Evolutionary conservation across 2,797 vertebrate species (phyloP).

Genomic region (Neosilurus mollespiculum): DNA sequence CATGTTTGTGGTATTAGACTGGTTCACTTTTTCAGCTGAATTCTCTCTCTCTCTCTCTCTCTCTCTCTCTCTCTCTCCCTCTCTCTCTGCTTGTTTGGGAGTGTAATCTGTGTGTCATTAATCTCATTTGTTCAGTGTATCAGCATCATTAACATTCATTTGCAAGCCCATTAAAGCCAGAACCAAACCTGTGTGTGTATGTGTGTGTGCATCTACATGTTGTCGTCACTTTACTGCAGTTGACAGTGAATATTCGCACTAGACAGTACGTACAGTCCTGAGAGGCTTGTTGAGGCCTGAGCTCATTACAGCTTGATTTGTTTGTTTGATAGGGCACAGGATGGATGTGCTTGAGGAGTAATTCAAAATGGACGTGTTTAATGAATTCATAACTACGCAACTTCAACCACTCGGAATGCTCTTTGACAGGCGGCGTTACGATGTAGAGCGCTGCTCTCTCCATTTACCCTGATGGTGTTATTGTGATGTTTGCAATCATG

Average conservation of each 20-base stretch:
- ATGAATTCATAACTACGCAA: constrained; percentile 18
- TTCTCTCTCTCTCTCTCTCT: background rate
- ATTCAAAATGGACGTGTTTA: constrained; percentile 16
- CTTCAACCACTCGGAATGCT: background rate
- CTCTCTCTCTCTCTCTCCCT: constrained; percentile 3
- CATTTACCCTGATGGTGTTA: background rate
- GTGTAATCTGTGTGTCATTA: constrained; percentile 46
- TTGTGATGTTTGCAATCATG: constrained; percentile 4
- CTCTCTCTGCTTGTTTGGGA: constrained; percentile 18
- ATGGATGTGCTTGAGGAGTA: constrained; percentile 9
- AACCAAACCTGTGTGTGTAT: constrained; percentile 27
- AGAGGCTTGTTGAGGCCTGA: constrained; percentile 23
- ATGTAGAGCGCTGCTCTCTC: background rate
- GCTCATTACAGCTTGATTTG: constrained; percentile 31
- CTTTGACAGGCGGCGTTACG: background rate
- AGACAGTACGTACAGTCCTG: constrained; percentile 13
- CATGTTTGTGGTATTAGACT: background rate
- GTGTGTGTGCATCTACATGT: background rate
- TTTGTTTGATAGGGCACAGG: constrained; percentile 22
- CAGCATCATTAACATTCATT: constrained; percentile 49
- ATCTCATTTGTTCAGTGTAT: constrained; percentile 48
- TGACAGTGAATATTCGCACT: background rate
- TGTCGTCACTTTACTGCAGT: constrained; percentile 5
- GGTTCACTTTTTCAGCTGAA: background rate
- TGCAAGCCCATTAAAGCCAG: constrained; percentile 45